Conservation (phyloP, 2,888 invertebrate species). For the Nematopogon swammerdamellus region DNA sequence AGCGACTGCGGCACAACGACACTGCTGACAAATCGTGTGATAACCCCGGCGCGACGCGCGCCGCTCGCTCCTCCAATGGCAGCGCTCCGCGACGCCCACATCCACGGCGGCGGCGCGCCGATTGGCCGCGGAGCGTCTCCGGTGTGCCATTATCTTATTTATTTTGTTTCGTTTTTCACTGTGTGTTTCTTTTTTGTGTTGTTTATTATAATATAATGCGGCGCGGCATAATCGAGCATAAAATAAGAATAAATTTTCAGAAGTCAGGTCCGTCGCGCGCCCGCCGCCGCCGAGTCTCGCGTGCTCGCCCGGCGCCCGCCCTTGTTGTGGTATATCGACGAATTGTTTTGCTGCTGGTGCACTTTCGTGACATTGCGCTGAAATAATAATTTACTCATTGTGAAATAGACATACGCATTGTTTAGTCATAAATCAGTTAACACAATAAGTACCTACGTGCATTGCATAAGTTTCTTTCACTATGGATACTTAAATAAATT, state of each 20-base stretch:
- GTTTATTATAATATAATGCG: neutral
- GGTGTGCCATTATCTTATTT: slow-evolving; percentile 13
- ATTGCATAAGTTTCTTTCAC: too few relatives aligned
- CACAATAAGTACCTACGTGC: too few relatives aligned
- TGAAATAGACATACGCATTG: too few relatives aligned
- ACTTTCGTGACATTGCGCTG: too few relatives aligned
- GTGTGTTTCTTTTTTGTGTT: neutral
- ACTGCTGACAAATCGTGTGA: slow-evolving; percentile 51
- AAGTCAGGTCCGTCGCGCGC: neutral
- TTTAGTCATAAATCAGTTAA: too few relatives aligned
- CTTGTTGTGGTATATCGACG: neutral
- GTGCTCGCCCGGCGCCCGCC: neutral
- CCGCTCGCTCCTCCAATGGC: slow-evolving; percentile 34
- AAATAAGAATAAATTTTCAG: neutral
- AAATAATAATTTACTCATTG: too few relatives aligned
- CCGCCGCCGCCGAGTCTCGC: too few relatives aligned
- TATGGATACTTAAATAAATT: too few relatives aligned
- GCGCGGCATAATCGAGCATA: slow-evolving; percentile 2
- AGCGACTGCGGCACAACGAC: slow-evolving; percentile 42
- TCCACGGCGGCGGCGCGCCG: slow-evolving; percentile 27
- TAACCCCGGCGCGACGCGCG: slow-evolving; percentile 23
- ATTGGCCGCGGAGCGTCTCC: slow-evolving; percentile 53
- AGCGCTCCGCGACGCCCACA: slow-evolving; percentile 43
- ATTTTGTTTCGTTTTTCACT: slow-evolving; percentile 1
- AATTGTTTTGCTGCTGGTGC: too few relatives aligned